These are phyloP conservation scores for Dermatemys mawii DNA, from an alignment of 2,113 vertebrate genomes.

Conservation along the genomic window DNA sequence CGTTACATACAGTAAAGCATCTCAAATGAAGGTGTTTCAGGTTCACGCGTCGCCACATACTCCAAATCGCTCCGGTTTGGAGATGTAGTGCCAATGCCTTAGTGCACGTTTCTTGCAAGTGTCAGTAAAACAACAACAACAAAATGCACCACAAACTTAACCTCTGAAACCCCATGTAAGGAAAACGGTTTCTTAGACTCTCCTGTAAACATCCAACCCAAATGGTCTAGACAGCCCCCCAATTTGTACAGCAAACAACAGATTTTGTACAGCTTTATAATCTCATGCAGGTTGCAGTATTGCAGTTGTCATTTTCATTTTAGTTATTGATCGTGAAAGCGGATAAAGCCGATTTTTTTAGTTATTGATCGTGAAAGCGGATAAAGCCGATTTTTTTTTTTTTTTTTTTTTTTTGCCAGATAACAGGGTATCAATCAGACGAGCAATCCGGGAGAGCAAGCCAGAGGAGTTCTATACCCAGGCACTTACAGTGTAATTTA, in stretches of 20 bases:
- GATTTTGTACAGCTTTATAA: constrained; percentile 17
- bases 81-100: not conserved
- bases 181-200: constrained; percentile 14
- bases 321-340: constrained; percentile 15
- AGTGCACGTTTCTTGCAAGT: not conserved
- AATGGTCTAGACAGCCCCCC: not conserved
- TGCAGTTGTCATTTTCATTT: constrained; percentile 34
- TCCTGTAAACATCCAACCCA: constrained; percentile 38
- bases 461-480: not conserved
- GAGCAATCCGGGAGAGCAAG: not conserved
- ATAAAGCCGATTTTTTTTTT: no score
- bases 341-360: not conserved
- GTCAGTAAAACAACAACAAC: not conserved
- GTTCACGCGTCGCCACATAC: constrained; percentile 50
- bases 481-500: not conserved
- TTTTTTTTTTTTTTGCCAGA: not conserved
- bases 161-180: not conserved
- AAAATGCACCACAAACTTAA: constrained; percentile 42
- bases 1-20: constrained; percentile 61
- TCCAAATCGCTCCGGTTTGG: not conserved
- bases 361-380: no score
- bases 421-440: not conserved
- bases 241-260: constrained; percentile 21
- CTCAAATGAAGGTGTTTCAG: constrained; percentile 43
- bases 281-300: not conserved